Evolutionary conservation across 2,888 invertebrate species (phyloP).

Genomic region (Cyaniris semiargus): DNA sequence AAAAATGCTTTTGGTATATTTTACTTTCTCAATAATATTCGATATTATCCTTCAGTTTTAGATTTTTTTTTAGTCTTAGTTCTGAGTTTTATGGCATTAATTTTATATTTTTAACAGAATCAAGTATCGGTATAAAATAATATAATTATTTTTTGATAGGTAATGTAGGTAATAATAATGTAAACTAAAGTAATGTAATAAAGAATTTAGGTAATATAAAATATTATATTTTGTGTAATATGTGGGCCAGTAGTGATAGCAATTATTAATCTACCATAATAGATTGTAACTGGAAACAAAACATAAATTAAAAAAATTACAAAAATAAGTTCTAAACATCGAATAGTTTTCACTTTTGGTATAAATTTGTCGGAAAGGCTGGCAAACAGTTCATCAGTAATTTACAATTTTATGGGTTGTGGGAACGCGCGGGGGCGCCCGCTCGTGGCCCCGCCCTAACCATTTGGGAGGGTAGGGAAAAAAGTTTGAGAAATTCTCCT

Average conservation of each 20-base stretch:
- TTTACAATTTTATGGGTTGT: conserved; percentile 80
- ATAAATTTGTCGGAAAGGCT: neutral
- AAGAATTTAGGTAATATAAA: too few species aligned
- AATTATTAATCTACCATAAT: too few species aligned
- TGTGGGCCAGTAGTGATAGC: too few species aligned
- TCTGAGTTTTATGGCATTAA: too few species aligned
- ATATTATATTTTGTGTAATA: too few species aligned
- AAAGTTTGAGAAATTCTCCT: conserved; percentile 42
- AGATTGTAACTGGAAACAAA: neutral
- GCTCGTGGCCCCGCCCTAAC: conserved; percentile 70
- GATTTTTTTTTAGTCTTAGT: neutral
- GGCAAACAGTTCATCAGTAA: conserved; percentile 69
- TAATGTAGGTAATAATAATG: too few species aligned
- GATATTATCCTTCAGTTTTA: neutral
- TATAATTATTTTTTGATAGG: too few species aligned
- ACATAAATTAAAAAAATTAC: neutral
- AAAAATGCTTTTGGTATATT: conserved; percentile 15
- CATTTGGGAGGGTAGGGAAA: conserved; percentile 60
- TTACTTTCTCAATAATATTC: neutral
- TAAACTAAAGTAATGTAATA: too few species aligned
- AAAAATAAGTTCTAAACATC: neutral
- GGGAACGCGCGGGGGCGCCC: conserved; percentile 61
- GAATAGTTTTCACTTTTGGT: conserved; percentile 2
- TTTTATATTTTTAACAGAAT: too few species aligned
- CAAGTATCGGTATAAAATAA: too few species aligned